Conservation (phyloP, 2,888 invertebrate species). For the Prenolepis imparis region DNA sequence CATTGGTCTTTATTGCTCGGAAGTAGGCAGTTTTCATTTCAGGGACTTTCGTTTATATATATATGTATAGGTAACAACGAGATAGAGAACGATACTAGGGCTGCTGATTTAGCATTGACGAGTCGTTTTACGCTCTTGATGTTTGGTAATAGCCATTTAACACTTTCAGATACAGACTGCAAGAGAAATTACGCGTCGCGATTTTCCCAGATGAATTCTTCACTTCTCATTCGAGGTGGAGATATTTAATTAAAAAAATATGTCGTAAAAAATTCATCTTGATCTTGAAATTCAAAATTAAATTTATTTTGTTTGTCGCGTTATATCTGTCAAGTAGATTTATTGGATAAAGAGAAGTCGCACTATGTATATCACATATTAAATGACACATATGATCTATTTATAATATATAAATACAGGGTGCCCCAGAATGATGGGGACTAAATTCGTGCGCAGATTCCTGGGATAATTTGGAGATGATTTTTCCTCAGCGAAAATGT, state of each 20-base stretch:
- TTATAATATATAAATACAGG: neutral
- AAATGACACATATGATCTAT: neutral
- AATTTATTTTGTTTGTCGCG: neutral
- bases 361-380: neutral
- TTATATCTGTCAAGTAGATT: neutral
- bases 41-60: constrained; percentile 74
- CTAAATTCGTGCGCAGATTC: no score
- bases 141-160: constrained; percentile 31
- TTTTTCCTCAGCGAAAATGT: no score
- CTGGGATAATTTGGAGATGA: no score
- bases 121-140: constrained; percentile 34
- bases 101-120: constrained; percentile 43
- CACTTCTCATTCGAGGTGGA: neutral
- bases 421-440: no score
- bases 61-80: constrained; percentile 63
- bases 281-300: neutral
- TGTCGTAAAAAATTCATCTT: neutral
- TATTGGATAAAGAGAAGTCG: neutral
- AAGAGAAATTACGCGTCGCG: constrained; percentile 9
- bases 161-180: constrained; percentile 16
- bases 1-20: constrained; percentile 79
- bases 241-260: neutral
- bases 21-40: constrained; percentile 78
- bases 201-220: neutral
- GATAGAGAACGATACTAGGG: constrained; percentile 57